Evolutionary conservation across 2,797 vertebrate genomes (phyloP).

Genomic region (Sparidentex hasta): DNA sequence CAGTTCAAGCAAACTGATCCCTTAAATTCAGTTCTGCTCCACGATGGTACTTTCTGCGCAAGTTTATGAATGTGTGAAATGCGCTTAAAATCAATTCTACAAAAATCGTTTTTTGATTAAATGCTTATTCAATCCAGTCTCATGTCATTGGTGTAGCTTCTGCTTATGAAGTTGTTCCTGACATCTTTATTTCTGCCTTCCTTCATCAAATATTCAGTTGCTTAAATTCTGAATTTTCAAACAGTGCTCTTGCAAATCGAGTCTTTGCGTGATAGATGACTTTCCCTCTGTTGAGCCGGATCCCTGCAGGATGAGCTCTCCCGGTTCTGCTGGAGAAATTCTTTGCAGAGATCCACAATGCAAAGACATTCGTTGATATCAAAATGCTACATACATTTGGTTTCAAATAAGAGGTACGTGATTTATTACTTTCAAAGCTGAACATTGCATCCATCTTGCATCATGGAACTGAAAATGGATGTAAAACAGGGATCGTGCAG

Average conservation of each 20-base stretch:
- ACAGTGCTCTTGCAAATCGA: conserved; percentile 38
- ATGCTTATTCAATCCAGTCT: conserved; percentile 22
- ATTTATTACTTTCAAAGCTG: conserved; percentile 55
- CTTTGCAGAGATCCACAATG: conserved; percentile 16
- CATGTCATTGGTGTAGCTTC: conserved; percentile 19
- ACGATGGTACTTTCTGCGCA: background rate
- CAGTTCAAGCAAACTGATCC: background rate
- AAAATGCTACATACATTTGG: conserved; percentile 33
- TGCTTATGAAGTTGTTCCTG: conserved; percentile 42
- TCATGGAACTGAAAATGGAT: conserved; percentile 63
- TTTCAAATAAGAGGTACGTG: conserved; percentile 39
- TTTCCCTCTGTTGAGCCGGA: conserved; percentile 11
- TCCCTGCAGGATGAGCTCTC: conserved; percentile 17
- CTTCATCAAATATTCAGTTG: conserved; percentile 48
- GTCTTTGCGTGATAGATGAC: conserved; percentile 24
- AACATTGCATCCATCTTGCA: conserved; percentile 62
- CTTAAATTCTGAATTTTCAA: conserved; percentile 42
- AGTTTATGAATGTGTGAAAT: conserved; percentile 38
- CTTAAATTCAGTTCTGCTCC: conserved; percentile 3
- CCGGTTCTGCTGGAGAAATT: conserved; percentile 11
- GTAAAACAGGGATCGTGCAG: conserved; percentile 52
- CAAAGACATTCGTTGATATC: conserved; percentile 39
- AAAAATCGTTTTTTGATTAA: conserved; percentile 49
- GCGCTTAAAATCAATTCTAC: conserved; percentile 40
- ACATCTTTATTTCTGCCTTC: conserved; percentile 53